Percentiles rank a stretch among this genome's conserved stretches.
phyloP scores from a whole-genome alignment of 2,797 vertebrate species.

The Spinibarbus caldwelli region DNA sequence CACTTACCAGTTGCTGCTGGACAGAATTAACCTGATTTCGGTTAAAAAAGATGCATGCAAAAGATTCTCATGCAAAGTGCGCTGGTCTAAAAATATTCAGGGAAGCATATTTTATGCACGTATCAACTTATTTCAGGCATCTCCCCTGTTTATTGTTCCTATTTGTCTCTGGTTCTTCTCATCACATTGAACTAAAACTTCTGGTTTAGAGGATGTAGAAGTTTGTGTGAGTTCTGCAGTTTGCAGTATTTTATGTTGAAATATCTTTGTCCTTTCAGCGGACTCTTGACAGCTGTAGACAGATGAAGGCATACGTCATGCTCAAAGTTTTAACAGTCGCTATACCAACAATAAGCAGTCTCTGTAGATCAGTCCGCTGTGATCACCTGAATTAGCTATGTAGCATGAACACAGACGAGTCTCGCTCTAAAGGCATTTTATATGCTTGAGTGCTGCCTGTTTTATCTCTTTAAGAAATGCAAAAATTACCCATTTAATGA shows the following conservation, averaged over 20 bases:
- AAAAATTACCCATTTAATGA: background rate
- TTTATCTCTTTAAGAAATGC: conserved; percentile 13
- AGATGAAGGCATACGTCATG: background rate
- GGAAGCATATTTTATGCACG: conserved; percentile 49
- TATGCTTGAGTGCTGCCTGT: background rate
- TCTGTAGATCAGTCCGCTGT: background rate
- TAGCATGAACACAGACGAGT: background rate
- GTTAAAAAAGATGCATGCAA: background rate
- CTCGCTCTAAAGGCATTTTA: background rate
- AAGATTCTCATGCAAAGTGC: conserved; percentile 25
- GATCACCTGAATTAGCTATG: background rate
- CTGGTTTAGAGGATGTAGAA: conserved; percentile 46
- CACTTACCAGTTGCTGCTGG: background rate
- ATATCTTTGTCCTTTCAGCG: conserved; percentile 14
- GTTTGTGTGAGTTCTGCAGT: conserved; percentile 29
- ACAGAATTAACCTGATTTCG: conserved; percentile 11
- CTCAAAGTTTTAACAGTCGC: conserved; percentile 4
- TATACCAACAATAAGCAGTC: conserved; percentile 15
- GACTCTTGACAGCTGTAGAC: background rate
- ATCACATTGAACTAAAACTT: conserved; percentile 36
- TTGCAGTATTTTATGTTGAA: conserved; percentile 21
- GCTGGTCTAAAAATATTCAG: conserved; percentile 10
- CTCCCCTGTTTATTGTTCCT: conserved; percentile 29
- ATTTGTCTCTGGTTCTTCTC: conserved; percentile 33
- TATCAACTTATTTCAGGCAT: conserved; percentile 3